A percentile compares a stretch with the other conserved stretches of the same genome.
Evolutionary conservation across 2,888 invertebrate species (phyloP).

Genomic region (Nephrotoma guestfalica): DNA sequence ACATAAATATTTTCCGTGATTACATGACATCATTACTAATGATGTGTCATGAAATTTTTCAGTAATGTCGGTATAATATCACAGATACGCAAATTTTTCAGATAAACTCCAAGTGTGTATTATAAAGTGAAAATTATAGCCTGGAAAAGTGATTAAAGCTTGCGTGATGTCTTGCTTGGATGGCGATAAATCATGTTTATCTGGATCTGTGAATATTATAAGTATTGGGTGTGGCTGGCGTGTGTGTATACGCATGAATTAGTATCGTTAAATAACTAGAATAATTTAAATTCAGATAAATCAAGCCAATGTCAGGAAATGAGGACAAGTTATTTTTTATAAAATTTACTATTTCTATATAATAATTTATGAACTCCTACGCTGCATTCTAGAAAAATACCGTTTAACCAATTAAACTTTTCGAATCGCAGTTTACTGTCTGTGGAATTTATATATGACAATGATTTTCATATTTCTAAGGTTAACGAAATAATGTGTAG

Average conservation of each 20-base stretch:
- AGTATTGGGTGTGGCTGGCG: not conserved
- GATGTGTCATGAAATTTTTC: not conserved
- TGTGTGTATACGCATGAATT: not conserved
- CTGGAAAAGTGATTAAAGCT: not conserved
- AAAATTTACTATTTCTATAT: not conserved
- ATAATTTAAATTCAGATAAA: not conserved
- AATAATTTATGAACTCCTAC: not conserved
- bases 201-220: not conserved
- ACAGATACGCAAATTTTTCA: not conserved
- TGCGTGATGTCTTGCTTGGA: not conserved
- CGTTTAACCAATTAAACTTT: not conserved
- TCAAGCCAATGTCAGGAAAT: not conserved
- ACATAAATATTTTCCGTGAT: not conserved
- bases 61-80: not conserved
- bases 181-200: not conserved
- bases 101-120: not conserved
- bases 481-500: not conserved
- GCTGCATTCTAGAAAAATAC: not conserved
- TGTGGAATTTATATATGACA: not conserved
- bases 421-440: not conserved
- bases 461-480: not conserved
- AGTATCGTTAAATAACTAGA: not conserved
- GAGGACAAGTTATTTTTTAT: not conserved
- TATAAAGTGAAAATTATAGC: not conserved
- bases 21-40: not conserved